Conservation (phyloP, 2,113 vertebrate genomes). For the Clarias magur region DNA sequence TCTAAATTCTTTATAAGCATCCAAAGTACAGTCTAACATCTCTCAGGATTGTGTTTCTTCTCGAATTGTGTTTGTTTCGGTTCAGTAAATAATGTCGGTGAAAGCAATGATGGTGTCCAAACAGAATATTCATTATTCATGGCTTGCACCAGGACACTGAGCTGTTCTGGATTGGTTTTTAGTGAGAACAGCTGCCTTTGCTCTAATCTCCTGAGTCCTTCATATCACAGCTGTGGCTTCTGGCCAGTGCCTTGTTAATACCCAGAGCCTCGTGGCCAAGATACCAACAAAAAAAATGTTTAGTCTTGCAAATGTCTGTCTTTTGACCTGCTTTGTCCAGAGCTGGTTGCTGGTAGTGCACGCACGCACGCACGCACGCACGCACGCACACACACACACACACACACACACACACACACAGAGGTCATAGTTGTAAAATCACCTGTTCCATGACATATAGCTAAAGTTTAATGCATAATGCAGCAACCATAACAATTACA, state of each 20-base stretch:
- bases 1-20: not conserved
- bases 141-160: not conserved
- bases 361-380: not conserved
- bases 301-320: not conserved
- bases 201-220: not conserved
- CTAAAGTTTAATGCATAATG: slow-evolving; percentile 22
- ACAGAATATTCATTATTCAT: slow-evolving; percentile 12
- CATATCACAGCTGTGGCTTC: not conserved
- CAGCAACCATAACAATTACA: slow-evolving; percentile 19
- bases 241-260: not conserved
- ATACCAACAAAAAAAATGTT: not conserved
- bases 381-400: not conserved
- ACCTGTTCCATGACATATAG: not conserved
- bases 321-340: not conserved
- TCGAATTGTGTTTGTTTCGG: not conserved
- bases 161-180: not conserved
- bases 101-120: not conserved
- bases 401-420: not conserved
- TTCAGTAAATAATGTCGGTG: slow-evolving; percentile 11
- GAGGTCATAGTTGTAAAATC: not conserved
- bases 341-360: not conserved
- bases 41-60: slow-evolving; percentile 3
- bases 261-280: not conserved
- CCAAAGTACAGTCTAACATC: not conserved
- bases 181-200: not conserved